Evolutionary conservation across 2,888 invertebrate species (phyloP), one percentile per base, ranked within the genome.

Genomic region (Vanessa cardui): DNA sequence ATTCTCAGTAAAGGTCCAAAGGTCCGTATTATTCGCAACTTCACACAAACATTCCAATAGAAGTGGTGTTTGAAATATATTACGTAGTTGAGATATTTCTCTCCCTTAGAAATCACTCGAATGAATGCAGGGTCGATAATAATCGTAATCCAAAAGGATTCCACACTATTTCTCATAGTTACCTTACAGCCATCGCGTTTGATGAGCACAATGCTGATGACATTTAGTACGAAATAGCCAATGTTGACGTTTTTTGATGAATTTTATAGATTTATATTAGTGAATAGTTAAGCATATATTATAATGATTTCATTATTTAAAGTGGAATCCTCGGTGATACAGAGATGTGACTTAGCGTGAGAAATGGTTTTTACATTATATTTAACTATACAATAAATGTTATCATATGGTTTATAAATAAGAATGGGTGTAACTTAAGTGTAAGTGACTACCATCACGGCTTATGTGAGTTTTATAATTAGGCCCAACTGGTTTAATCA

Each of bases 81-180:
- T 52, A 26, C 20, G 50, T 52, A 54, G 72, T 73, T 72, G 64
- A 72, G 69, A 75, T 73, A 73, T 77, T 71, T 76, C 72, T 78
- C 74, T 80, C 69, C 74, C 76, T 75, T 79, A 77, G 86, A 81
- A 88, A 88, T 90, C 88, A 86, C 86, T 88, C 78, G 79, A 81
- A 80, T 82, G 80, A 78, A 85, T 82, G 83, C 83, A 83, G 83
- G 85, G 83, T 86, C 75, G 76, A 77, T 78, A 80, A 79, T 81
- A 75, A 73, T 74, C 70, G 80, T 77, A 80, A 72, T 76, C 79
- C 79, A 75, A 78, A 82, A 73, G 84, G 84, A 85, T 89, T 87
- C 87, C 85, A 81, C 75, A 73, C 77, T 75, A 77, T 77, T 78
- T 76, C 73, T 66, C 73, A 72, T 74, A 76, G 74, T 73, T 79